Evolutionary conservation across 2,113 vertebrate genomes (phyloP), one percentile per base, ranked within the genome.

Genomic region (Thalassarche chlororhynchos): DNA sequence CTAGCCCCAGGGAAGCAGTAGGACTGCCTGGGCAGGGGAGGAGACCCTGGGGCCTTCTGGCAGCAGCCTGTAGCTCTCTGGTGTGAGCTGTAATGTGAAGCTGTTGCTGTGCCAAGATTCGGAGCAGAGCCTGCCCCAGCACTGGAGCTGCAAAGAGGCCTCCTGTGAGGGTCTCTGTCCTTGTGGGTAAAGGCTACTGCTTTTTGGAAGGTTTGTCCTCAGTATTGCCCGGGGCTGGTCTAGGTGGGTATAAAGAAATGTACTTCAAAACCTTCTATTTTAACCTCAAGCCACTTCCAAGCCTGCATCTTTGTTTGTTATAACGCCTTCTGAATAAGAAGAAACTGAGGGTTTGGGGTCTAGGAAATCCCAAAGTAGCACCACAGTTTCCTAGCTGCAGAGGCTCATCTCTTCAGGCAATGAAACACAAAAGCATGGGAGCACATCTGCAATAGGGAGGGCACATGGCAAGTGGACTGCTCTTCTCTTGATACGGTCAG

Each of bases 41-140:
- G 32, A 75, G 28, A 62, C 10, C 17, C n/a, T 44, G 28, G 36
- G 16, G 6, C 5, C 8, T 77, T 72, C 36, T 38, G 52, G 32
- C 8, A 68, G 66, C 28, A 40, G 16, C 42, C 64, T 44, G 64
- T 28, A 69, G 51, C 26, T 92, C 34, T 6, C 2, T 5, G 2
- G 20, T 32, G 52, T 25, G 47, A 85, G 14, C n/a, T 62, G 32
- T 28, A 40, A 32, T 12, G 31, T 47, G 66, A 58, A 25, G 10
- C 6, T 40, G 36, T 40, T 52, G 8, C 15, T 25, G 14, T 44
- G 1, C 17, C 8, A 58, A 51, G 34, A n/a, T 14, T 26, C 20
- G 47, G 19, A 28, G 21, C 14, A 87, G 36, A 77, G 18, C 29
- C 14, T 0, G 0, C 5, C 8, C 31, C 20, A 31, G 15, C 0